Conservation (phyloP, 2,113 vertebrate species). For the Nerophis ophidion region DNA sequence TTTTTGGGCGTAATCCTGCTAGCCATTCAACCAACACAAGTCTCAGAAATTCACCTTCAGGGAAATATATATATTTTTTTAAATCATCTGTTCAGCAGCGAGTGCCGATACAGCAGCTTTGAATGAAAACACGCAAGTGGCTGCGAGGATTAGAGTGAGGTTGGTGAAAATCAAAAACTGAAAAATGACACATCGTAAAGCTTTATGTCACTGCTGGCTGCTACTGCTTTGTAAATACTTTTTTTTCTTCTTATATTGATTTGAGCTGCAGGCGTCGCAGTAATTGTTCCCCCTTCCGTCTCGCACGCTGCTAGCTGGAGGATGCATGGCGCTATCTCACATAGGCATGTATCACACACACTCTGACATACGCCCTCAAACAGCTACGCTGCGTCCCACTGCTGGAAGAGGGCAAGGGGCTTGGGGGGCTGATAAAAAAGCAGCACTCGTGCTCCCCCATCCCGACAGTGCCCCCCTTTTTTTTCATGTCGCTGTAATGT, state of each 20-base stretch:
- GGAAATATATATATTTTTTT: too few relatives aligned
- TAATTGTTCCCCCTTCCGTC: conserved; percentile 49
- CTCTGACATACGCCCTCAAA: conserved; percentile 17
- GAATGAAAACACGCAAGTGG: conserved; percentile 35
- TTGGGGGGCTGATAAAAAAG: conserved; percentile 56
- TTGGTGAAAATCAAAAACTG: conserved; percentile 41
- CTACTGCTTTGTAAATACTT: conserved; percentile 16
- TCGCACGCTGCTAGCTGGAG: conserved; percentile 19
- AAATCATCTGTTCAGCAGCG: background rate
- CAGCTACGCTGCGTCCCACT: conserved; percentile 32
- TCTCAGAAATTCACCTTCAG: conserved; percentile 3
- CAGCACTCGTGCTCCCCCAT: conserved; percentile 58
- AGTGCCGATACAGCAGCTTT: conserved; percentile 11
- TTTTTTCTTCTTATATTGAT: conserved; percentile 36
- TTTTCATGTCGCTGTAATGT: conserved; percentile 70
- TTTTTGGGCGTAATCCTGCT: too few relatives aligned
- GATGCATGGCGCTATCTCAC: conserved; percentile 14
- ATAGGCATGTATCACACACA: conserved; percentile 14
- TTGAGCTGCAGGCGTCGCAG: conserved; percentile 35
- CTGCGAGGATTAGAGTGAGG: conserved; percentile 42
- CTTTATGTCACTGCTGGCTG: conserved; percentile 31
- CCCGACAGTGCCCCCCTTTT: conserved; percentile 55
- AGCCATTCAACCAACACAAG: too few relatives aligned
- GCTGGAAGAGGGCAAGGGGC: conserved; percentile 12
- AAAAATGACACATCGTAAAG: conserved; percentile 44